phyloP scores from a whole-genome alignment of 2,797 vertebrate genomes.

The Antrozous pallidus region DNA sequence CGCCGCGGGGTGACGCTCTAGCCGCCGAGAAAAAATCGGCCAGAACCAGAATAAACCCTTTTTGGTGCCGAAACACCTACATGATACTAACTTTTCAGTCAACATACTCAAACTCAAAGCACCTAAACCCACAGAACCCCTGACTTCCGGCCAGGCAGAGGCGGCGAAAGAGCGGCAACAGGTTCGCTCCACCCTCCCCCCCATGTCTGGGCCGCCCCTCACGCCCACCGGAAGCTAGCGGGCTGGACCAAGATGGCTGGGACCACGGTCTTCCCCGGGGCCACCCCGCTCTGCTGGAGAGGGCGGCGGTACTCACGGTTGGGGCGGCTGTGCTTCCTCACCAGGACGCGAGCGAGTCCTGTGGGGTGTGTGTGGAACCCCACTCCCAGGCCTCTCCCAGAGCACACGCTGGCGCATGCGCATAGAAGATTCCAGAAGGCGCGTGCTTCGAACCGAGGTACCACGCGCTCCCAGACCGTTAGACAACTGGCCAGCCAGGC shows the following conservation, averaged over 20 bases:
- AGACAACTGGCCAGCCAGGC: too few relatives aligned
- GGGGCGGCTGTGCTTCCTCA: not conserved
- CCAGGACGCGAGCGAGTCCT: fast-evolving
- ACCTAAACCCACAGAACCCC: too few relatives aligned
- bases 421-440: not conserved
- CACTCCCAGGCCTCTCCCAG: not conserved
- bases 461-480: not conserved
- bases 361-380: fast-evolving
- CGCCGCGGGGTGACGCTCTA: too few relatives aligned
- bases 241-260: not conserved
- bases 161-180: not conserved
- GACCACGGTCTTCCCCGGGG: not conserved
- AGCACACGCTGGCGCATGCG: fast-evolving
- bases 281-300: not conserved
- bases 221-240: fast-evolving
- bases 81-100: not conserved
- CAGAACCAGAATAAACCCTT: not conserved
- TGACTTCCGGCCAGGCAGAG: too few relatives aligned
- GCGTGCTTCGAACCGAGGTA: fast-evolving
- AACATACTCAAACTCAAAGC: not conserved
- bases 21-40: too few relatives aligned
- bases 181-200: not conserved
- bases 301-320: not conserved
- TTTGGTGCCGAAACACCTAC: not conserved
- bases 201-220: fast-evolving